Evolutionary conservation across 2,113 vertebrate species (phyloP).

Genomic region (Potamarius usumacintae): DNA sequence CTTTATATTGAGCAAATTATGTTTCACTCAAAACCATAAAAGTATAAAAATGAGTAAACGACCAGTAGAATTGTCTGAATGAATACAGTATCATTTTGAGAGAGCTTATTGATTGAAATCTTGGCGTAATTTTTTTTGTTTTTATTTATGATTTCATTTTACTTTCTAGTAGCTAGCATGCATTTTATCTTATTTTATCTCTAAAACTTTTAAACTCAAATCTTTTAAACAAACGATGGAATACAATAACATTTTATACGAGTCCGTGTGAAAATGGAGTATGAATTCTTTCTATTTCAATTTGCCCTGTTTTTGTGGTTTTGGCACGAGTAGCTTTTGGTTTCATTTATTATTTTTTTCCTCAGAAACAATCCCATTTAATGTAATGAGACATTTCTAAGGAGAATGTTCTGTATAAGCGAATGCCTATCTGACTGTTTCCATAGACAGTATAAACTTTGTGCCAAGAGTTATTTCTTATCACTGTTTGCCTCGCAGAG

Average conservation of each 20-base stretch:
- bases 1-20: not conserved
- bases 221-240: not conserved
- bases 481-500: not conserved
- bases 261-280: not conserved
- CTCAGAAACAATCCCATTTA: not conserved
- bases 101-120: not conserved
- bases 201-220: not conserved
- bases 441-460: conserved; percentile 3
- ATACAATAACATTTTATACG: not conserved
- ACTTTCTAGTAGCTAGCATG: not conserved
- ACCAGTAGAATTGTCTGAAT: not conserved
- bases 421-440: conserved; percentile 19
- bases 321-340: not conserved
- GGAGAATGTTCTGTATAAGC: not conserved
- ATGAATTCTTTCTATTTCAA: not conserved
- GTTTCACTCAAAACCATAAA: too few species aligned
- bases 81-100: not conserved
- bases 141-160: not conserved
- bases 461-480: conserved; percentile 21
- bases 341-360: conserved; percentile 1
- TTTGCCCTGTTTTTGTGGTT: not conserved
- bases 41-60: too few species aligned
- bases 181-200: not conserved
- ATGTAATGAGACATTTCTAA: not conserved
- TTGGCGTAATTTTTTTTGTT: not conserved